Evolutionary conservation across 1,140 invertebrate species (phyloP).

Genomic region (Sarcophaga peregrina): DNA sequence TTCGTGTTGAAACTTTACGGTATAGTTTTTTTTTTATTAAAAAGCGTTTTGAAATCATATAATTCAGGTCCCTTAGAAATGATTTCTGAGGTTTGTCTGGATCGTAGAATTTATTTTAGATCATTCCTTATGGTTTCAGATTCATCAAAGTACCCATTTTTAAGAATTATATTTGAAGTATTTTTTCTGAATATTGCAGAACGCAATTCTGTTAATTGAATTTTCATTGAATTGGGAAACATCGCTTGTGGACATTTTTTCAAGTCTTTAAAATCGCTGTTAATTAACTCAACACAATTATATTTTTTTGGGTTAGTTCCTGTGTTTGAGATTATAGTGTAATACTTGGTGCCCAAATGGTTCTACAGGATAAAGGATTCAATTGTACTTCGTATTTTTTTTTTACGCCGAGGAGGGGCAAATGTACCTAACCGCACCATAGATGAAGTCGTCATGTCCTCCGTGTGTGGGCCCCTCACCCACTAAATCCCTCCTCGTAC

Average conservation of each 20-base stretch:
- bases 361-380: slow-evolving; percentile 20
- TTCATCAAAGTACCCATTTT: background rate
- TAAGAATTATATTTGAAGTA: too few relatives aligned
- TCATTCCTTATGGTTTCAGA: background rate
- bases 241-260: too few relatives aligned
- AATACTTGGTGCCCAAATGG: slow-evolving; percentile 24
- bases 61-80: background rate
- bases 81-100: background rate
- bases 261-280: slow-evolving; percentile 10
- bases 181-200: too few relatives aligned
- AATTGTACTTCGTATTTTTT: too few relatives aligned
- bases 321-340: slow-evolving; percentile 37
- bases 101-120: background rate
- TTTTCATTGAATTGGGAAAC: too few relatives aligned
- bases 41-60: background rate
- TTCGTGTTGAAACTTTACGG: too few relatives aligned
- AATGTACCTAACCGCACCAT: too few relatives aligned
- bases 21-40: background rate
- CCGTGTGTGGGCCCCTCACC: too few relatives aligned
- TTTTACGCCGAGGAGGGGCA: too few relatives aligned
- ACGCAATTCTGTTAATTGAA: too few relatives aligned
- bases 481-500: too few relatives aligned
- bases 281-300: slow-evolving; percentile 31
- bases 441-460: too few relatives aligned
- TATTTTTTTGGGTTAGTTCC: slow-evolving; percentile 38